Evolutionary conservation across 1,140 invertebrate species (phyloP), one percentile per base, ranked within the genome.

Genomic region (Drosophila biarmipes): DNA sequence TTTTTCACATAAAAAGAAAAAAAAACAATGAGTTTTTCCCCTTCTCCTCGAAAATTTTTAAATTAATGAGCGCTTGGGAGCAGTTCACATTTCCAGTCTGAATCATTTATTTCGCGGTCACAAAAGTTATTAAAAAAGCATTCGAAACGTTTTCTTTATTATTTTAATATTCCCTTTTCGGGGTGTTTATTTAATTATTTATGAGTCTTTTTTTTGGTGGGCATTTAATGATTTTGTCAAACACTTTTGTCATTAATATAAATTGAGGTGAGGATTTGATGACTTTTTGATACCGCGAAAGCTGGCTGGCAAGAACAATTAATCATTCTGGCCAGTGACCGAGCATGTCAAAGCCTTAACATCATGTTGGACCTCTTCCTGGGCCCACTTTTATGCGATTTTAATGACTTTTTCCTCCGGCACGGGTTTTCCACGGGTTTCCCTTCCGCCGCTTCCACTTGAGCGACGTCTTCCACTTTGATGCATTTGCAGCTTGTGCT

Each of bases 401-500:
- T 82, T 71, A 78, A 79, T 82, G 75, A 63, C 51, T 76, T 71
- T 45, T 71, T 27, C 52, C 58, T 31, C 21, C 21, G 66, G 49
- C 66, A 69, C 66, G 66, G 64, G 66, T 19, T 69, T 69, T 69
- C 64, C 66, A 69, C 34, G 63, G 48, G 66, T 69, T 67, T 69
- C 38, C 46, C 53, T 53, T 69, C 48, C 48, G 40, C 63, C 5
- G 63, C 63, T 69, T 69, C 66, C 66, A 69, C 81, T 86, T 74
- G 81, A 80, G 80, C 72, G 68, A 62, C 54, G 75, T 59, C 55
- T 64, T 79, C 55, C 55, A 75, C 84, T 84, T 89, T 89, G 85
- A 90, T 89, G 85, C 85, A 80, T 90, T 80, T 69, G 62, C 78
- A 79, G 85, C 75, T 87, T 87, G 78, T 78, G 76, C 68, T 73